Evolutionary conservation across 2,888 invertebrate species (phyloP), one percentile per base, ranked within the genome.

Genomic region (Sipha maydis): DNA sequence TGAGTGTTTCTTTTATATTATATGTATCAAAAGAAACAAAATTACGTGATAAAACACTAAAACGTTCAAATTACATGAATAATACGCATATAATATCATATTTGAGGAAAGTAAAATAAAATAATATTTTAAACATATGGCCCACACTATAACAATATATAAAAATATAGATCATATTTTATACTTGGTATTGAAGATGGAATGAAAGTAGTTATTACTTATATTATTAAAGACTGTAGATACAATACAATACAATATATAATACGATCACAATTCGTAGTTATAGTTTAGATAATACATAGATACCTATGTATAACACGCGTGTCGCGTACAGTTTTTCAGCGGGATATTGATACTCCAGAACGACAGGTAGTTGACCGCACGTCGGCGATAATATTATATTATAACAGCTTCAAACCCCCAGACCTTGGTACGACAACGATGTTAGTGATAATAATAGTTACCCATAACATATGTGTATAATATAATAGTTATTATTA

Each of bases 361-460:
- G 67, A 67, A 38, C 67, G 73, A 54, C 28, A 21, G 83, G 56
- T 56, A 76, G 61, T 75, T 38, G 83, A 75, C 75, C 75, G 56
- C 61, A 1, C 34, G 17, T 11, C 48, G 11, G 14, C 3, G 14
- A n/a, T 61, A 61, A 5, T 67, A 73, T 34, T 34, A 73, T 21
- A 73, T 34, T 2, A 71, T 9, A 31, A 19, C 21, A 8, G 17
- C 38, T 34, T 38, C 8, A 38, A 73, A 79, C 61, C 25, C 28
- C 9, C 25, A 25, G 4, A 25, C 25, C 25, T 25, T 7, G 25
- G 25, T 61, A 25, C 25, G 21, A 56, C 21, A 14, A 25, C 25
- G 61, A 48, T 14, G 11, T 14, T 48, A 48, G 14, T 48, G 14
- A 48, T 14, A 11, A 48, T 48, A 48, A 48, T 48, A 48, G 48